Percentiles rank a stretch among this genome's conserved stretches.
Conservation (phyloP, 2,113 vertebrate species). For the Mionectes macconnelli region DNA sequence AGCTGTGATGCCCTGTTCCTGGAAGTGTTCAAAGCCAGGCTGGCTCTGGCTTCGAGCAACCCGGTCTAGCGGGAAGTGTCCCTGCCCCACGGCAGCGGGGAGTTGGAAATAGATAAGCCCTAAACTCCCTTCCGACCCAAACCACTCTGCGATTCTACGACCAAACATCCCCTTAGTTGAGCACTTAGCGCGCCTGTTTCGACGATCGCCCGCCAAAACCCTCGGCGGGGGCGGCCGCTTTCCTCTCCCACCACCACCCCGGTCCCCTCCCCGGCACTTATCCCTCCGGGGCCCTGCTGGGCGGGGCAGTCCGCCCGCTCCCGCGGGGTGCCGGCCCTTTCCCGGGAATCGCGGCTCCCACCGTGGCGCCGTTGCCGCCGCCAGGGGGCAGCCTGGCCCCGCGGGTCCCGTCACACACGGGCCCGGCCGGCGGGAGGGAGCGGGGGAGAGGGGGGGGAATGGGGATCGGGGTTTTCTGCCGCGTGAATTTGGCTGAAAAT, state of each 20-base stretch:
- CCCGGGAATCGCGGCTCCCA: background rate
- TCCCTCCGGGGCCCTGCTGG: too few species aligned
- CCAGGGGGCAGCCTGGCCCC: conserved; percentile 38
- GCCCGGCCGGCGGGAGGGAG: too few species aligned
- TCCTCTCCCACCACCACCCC: background rate
- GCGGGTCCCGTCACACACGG: background rate
- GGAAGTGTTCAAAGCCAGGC: background rate
- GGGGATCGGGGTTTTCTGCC: too few species aligned
- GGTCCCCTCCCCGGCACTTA: too few species aligned
- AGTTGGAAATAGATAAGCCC: too few species aligned
- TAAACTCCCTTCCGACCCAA: background rate
- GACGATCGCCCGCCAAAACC: too few species aligned
- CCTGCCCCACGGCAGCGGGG: background rate
- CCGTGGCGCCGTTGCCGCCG: background rate
- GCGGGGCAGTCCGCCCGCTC: too few species aligned
- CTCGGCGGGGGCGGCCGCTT: background rate
- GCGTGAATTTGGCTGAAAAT: background rate
- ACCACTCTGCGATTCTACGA: accelerated
- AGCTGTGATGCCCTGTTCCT: background rate
- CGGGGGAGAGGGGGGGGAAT: too few species aligned
- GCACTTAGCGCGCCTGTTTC: accelerated
- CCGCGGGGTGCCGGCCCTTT: too few species aligned
- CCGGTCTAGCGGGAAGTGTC: background rate
- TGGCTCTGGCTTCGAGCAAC: background rate
- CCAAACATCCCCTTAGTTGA: too few species aligned